These are phyloP conservation scores for Euzophera pinguis DNA, from an alignment of 2,888 invertebrate species.

Conservation along the genomic window DNA sequence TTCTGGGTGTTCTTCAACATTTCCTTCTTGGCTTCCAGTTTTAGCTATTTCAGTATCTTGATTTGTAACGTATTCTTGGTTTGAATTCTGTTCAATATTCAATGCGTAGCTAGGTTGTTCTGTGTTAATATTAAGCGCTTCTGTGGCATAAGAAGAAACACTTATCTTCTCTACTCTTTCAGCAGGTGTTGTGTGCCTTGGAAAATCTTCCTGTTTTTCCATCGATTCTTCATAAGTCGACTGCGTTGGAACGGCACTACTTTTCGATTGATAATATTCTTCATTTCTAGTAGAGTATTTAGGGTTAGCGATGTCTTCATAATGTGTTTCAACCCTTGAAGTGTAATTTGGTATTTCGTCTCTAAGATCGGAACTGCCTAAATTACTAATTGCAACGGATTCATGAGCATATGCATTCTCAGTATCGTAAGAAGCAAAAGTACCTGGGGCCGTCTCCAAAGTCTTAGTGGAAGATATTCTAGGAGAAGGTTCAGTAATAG, in stretches of 20 bases:
- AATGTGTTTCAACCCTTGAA: constrained; percentile 38
- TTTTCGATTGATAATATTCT: constrained; percentile 49
- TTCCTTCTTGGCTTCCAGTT: constrained; percentile 30
- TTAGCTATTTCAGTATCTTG: constrained; percentile 38
- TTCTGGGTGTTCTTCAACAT: constrained; percentile 45
- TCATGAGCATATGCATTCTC: constrained; percentile 70
- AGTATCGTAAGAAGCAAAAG: constrained; percentile 52
- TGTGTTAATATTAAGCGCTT: constrained; percentile 35
- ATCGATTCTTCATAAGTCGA: constrained; percentile 40
- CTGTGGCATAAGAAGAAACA: constrained; percentile 37
- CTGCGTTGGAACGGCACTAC: constrained; percentile 47
- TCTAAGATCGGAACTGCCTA: constrained; percentile 36
- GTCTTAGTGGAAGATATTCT: constrained; percentile 41
- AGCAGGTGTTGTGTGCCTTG: constrained; percentile 42
- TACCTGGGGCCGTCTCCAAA: constrained; percentile 39
- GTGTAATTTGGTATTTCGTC: constrained; percentile 42
- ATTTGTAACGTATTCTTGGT: constrained; percentile 40
- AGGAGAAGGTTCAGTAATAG: constrained; percentile 60
- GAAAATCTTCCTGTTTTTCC: constrained; percentile 45
- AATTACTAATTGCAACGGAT: constrained; percentile 49
- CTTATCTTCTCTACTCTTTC: constrained; percentile 38
- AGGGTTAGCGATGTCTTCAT: constrained; percentile 46
- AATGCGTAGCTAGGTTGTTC: constrained; percentile 44
- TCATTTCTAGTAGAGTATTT: constrained; percentile 42
- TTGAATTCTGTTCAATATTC: constrained; percentile 41